Conservation (phyloP, 2,888 invertebrate species). For the Xanthia icteritia region DNA sequence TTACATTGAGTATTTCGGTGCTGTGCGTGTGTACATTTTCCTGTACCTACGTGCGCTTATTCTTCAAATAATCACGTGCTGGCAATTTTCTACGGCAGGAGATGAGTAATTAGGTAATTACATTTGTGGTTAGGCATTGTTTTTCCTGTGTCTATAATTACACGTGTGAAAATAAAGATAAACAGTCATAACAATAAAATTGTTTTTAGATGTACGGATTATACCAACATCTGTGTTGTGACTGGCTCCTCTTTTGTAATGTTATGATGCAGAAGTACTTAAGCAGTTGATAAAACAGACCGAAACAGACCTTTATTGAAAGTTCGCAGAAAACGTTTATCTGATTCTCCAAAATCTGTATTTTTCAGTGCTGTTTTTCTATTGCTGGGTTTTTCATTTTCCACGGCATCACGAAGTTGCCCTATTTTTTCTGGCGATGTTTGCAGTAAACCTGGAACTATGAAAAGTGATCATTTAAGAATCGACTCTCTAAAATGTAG, state of each 20-base stretch:
- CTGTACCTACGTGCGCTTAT: not conserved
- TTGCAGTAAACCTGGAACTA: not conserved
- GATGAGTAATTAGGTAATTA: conserved; percentile 48
- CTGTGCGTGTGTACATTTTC: not conserved
- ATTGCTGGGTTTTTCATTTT: not conserved
- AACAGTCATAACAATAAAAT: conserved; percentile 9
- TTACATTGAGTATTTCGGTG: not conserved
- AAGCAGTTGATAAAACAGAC: not conserved
- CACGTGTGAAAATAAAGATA: conserved; percentile 38
- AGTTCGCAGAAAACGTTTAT: not conserved
- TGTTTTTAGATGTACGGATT: not conserved
- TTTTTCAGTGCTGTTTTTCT: not conserved
- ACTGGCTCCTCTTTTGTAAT: not conserved
- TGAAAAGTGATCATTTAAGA: not conserved
- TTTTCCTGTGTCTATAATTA: conserved; percentile 50
- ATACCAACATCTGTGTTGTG: conserved; percentile 8
- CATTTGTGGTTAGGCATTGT: conserved; percentile 29
- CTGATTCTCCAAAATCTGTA: not conserved
- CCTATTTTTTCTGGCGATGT: not conserved
- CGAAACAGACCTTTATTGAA: not conserved
- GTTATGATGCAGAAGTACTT: not conserved
- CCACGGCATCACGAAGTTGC: not conserved
- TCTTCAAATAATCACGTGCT: not conserved
- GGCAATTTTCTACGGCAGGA: conserved; percentile 24
- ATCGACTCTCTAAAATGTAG: not conserved